Conservation (phyloP, 2,797 vertebrate genomes). For the Chaetophractus vellerosus region DNA sequence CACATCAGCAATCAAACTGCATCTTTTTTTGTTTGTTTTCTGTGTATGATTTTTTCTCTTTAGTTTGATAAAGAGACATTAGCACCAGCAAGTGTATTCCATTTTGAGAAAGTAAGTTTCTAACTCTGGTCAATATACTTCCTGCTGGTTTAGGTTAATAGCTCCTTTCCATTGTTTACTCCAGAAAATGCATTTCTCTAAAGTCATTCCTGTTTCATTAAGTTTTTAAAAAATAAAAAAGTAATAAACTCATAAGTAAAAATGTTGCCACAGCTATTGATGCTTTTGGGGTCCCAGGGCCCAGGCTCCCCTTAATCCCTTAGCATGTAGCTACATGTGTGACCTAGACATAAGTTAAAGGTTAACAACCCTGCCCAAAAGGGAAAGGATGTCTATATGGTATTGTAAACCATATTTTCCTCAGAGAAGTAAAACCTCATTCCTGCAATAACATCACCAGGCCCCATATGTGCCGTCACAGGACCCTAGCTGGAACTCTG, state of each 20-base stretch:
- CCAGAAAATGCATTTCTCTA: conserved; percentile 57
- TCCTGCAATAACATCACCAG: too few species aligned
- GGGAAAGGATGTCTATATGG: too few species aligned
- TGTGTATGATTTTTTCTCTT: background rate
- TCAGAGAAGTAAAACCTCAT: too few species aligned
- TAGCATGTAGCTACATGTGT: too few species aligned
- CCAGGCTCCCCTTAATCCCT: too few species aligned
- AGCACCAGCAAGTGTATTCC: background rate
- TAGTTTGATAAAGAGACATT: conserved; percentile 52
- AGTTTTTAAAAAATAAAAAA: conserved; percentile 72
- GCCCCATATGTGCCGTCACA: too few species aligned
- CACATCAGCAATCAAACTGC: conserved; percentile 37
- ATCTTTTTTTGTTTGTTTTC: background rate
- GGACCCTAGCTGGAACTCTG: too few species aligned
- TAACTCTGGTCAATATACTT: conserved; percentile 63
- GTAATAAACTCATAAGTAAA: background rate
- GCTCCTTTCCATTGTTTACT: conserved; percentile 57
- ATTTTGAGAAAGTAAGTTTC: conserved; percentile 49
- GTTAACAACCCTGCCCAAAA: too few species aligned
- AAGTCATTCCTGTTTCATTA: conserved; percentile 12
- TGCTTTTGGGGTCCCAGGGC: background rate
- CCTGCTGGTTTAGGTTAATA: conserved; percentile 62
- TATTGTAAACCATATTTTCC: too few species aligned
- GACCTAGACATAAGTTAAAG: too few species aligned
- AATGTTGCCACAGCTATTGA: background rate